phyloP scores from a whole-genome alignment of 2,113 vertebrate genomes.

The Pollimyrus isidori region DNA sequence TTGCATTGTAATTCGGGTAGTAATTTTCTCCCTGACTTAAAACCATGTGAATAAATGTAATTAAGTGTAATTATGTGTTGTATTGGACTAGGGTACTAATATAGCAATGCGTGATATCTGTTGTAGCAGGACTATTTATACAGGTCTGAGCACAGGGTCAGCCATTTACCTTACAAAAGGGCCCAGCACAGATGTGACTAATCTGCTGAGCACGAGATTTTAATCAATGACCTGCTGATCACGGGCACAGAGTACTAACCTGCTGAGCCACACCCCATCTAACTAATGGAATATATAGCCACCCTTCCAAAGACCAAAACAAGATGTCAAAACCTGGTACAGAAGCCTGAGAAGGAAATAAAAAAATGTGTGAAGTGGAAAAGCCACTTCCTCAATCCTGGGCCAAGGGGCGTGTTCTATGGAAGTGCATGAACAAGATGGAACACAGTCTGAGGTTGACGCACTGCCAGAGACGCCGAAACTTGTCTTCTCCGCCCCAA shows the following conservation, averaged over 20 bases:
- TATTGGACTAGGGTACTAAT: not conserved
- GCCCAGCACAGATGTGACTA: not conserved
- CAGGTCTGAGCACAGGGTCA: not conserved
- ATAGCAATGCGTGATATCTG: not conserved
- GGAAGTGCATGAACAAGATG: not conserved
- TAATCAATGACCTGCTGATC: not conserved
- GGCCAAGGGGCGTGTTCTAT: not conserved
- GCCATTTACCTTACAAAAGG: not conserved
- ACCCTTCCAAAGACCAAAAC: not conserved
- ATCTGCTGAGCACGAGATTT: not conserved
- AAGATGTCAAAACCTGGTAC: not conserved
- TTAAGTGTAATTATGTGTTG: not conserved
- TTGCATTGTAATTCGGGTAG: not conserved
- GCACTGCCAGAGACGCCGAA: not conserved
- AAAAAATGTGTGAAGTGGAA: not conserved
- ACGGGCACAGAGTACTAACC: not conserved
- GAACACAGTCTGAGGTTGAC: not conserved
- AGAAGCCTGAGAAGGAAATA: not conserved
- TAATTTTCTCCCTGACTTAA: not conserved
- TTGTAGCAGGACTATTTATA: not conserved
- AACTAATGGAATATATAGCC: not conserved
- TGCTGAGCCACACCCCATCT: not conserved
- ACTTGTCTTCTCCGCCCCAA: not conserved
- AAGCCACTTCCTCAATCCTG: not conserved
- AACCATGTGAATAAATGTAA: not conserved